Evolutionary conservation across 2,888 invertebrate species (phyloP), one percentile per base, ranked within the genome.

Genomic region (Petrolisthes cinctipes): DNA sequence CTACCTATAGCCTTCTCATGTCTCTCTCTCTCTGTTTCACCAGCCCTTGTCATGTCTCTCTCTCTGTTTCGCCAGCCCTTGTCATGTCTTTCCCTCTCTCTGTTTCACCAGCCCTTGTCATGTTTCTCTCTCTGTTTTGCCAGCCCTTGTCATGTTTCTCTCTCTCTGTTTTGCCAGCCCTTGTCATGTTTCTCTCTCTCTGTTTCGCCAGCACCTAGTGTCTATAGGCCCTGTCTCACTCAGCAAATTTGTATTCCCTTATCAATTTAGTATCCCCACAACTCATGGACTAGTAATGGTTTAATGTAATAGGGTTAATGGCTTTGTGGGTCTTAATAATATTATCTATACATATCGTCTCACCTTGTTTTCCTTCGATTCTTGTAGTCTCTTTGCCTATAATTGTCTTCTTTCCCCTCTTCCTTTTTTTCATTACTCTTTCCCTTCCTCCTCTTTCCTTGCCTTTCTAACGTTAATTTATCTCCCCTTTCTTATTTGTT

Each of bases 371-470:
- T 37, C 37, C 2, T 37, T 37, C 37, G 37, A 37, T 37, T 37
- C 37, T 3, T 61, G 61, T 61, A 0, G 61, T 17, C 17, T 54
- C 79, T 79, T 54, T 79, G 53, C 54, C n/a, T 79, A 51, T 79
- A 7, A 53, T 51, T 75, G 37, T 75, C 75, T 54, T 54, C 54
- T 54, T 79, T 54, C 54, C 54, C 54, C 54, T 79, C 79, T 79
- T 54, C 54, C 61, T 80, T 61, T 80, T 61, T 80, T 61, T 57
- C 80, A 51, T 57, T 61, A 14, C 68, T 68, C 68, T 51, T n/a
- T 82, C 82, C 51, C 71, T 82, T n/a, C 53, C 82, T 82, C 82
- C n/a, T 71, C 56, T 56, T 80, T 20, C 56, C 79, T 54, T 56
- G 53, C 79, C 56, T 56, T 80, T 56, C 56, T 56, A n/a, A 17